Evolutionary conservation across 2,113 vertebrate species (phyloP), one percentile per base, ranked within the genome.

Genomic region (cattle (Bos taurus)): DNA sequence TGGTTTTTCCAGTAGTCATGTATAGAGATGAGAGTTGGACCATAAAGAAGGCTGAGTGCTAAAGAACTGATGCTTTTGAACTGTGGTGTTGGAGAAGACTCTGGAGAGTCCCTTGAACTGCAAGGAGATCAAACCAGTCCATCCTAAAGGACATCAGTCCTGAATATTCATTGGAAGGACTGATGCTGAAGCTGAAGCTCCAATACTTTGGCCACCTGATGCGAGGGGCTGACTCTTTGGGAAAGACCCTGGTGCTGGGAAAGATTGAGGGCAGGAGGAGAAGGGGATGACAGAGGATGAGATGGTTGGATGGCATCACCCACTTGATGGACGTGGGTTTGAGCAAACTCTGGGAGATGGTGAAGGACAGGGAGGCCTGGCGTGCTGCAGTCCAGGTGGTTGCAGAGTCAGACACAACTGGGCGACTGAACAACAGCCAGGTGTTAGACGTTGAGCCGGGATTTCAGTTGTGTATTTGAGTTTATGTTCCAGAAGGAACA

Each of bases 311-410:
- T 71, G n/a, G 64, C 17, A 71, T 36, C n/a, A 71, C 17, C 0
- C 9, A 12, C 67, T 71, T 19, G 3, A 40, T 40, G 67, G n/a
- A 36, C 19, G 23, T 12, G 67, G 6, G n/a, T 40, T 71, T 71
- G 67, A 23, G n/a, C n/a, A 6, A 71, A 0, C 19, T 36, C 67
- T 23, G n/a, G 67, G 10, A 71, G 10, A 6, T 71, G 19, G 67
- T 71, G 19, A 71, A 40, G n/a, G 67, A 40, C 67, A 40, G 2
- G 10, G 67, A 6, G 1, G 5, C 5, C n/a, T 40, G 67, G 19
- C 0, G 0, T 3, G 67, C n/a, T 71, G 19, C 67, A 6, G n/a
- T 40, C 19, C 67, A 40, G 11, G n/a, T 5, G 0, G 67, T 6
- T 23, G n/a, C 67, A 40, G 67, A 71, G n/a, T 71, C 19, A 0